Percentiles rank a stretch among this genome's conserved stretches.
Conservation (phyloP, 2,113 vertebrate genomes). For the Phrynosoma platyrhinos region DNA sequence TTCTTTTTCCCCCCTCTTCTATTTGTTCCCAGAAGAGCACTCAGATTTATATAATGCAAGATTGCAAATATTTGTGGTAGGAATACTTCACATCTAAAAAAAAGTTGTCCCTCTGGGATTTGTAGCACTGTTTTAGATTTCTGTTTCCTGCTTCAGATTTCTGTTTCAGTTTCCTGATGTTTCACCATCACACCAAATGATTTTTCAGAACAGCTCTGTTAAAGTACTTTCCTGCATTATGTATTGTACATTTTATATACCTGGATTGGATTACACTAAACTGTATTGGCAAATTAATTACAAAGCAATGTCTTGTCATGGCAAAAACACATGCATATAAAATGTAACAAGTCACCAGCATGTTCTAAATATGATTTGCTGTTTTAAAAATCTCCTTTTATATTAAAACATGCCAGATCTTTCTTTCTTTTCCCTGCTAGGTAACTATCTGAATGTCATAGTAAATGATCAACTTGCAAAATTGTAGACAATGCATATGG, state of each 20-base stretch:
- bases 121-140: conserved; percentile 73
- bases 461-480: not conserved
- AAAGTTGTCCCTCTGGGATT: conserved; percentile 61
- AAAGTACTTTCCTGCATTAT: conserved; percentile 71
- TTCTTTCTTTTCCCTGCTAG: not conserved
- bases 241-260: conserved; percentile 51
- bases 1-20: conserved; percentile 46
- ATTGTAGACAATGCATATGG: not conserved
- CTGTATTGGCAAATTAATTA: conserved; percentile 70
- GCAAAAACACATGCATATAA: conserved; percentile 52
- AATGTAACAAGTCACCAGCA: conserved; percentile 58
- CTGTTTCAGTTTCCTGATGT: conserved; percentile 75
- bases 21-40: conserved; percentile 60
- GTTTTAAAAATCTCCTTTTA: conserved; percentile 45
- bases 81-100: conserved; percentile 62
- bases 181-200: conserved; percentile 63
- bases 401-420: conserved; percentile 29
- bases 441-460: conserved; percentile 8
- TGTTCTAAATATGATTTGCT: conserved; percentile 58
- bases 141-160: conserved; percentile 76
- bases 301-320: conserved; percentile 53
- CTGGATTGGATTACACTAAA: conserved; percentile 69
- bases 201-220: conserved; percentile 72
- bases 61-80: conserved; percentile 62
- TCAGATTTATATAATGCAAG: conserved; percentile 54